Evolutionary conservation across 2,113 vertebrate species (phyloP), one percentile per base, ranked within the genome.

Genomic region (Chascanopsetta lugubris): DNA sequence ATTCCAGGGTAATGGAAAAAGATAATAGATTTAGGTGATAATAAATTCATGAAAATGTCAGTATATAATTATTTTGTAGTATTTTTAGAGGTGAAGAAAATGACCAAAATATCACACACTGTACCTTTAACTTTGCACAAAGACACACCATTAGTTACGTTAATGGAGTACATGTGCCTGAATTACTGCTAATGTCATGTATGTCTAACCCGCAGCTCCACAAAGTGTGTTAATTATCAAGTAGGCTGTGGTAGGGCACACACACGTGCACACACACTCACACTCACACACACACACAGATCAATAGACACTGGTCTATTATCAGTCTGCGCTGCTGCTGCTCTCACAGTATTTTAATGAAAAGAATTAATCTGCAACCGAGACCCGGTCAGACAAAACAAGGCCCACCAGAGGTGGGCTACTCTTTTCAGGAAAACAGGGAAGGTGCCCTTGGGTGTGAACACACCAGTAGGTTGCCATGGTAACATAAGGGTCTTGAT

Each of bases 241-340:
- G 75, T 54, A 30, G 64, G 75, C 77, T 48, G 64, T 27, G 34
- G 25, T 77, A 68, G 72, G 72, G 67, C 51, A 72, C 73, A 72
- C 74, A 63, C 67, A 49, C 36, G 5, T n/a, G n/a, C n/a, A n/a
- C n/a, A n/a, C n/a, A n/a, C n/a, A n/a, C n/a, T n/a, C n/a, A n/a
- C n/a, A n/a, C n/a, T n/a, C n/a, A n/a, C n/a, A n/a, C n/a, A n/a
- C n/a, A n/a, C n/a, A 56, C 82, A 75, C 75, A 8, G 79, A 86
- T 90, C 87, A 82, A 86, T 88, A 83, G 66, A 62, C 51, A 56
- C 84, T 70, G 83, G 54, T 83, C 69, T 85, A 77, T 73, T 86
- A 88, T 86, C 87, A 84, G 81, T 86, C 78, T 79, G 62, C 21
- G 3, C 38, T 24, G 53, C 61, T 13, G 66, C 42, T 53, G 48